Evolutionary conservation across 2,888 invertebrate species (phyloP), one percentile per base, ranked within the genome.

Genomic region (Rhaphigaster nebulosa): DNA sequence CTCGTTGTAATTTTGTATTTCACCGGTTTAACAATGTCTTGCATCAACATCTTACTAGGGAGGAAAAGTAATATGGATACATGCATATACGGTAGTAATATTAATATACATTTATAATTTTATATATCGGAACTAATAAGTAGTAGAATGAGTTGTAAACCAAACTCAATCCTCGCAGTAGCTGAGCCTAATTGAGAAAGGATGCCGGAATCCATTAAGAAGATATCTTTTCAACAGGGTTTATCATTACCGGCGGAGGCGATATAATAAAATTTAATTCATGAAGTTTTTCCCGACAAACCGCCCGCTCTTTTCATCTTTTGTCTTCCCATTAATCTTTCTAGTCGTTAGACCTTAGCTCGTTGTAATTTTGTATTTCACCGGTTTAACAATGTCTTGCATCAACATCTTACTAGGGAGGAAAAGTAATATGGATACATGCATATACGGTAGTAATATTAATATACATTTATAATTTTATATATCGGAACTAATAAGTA

Each of bases 211-310:
- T 45, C 50, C 50, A 84, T 84, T 41, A 84, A 26, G 50, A 50
- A n/a, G 45, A 26, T n/a, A 45, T 50, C 45, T n/a, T n/a, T n/a
- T n/a, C n/a, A n/a, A n/a, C n/a, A 84, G 1, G 45, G 84, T 84
- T 87, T 87, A 87, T 87, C 87, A 84, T 87, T 87, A 87, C 15
- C 45, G 54, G 29, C 15, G 34, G 87, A 2, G 12, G 50, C 20
- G 50, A 34, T 87, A 54, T 87, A 87, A 87, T 87, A 87, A 87
- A 87, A 87, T 87, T 45, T 87, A 87, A 87, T 87, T 87, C 87
- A 87, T 34, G 26, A n/a, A 52, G 87, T 87, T 87, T 87, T 87
- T 54, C 50, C n/a, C 29, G 87, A 50, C 54, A 87, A 65, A 34
- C 26, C n/a, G 10, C 45, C 26, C 41, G 34, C n/a, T 52, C 87